Evolutionary conservation across 2,888 invertebrate genomes (phyloP).

Genomic region (Yponomeuta sedellus): DNA sequence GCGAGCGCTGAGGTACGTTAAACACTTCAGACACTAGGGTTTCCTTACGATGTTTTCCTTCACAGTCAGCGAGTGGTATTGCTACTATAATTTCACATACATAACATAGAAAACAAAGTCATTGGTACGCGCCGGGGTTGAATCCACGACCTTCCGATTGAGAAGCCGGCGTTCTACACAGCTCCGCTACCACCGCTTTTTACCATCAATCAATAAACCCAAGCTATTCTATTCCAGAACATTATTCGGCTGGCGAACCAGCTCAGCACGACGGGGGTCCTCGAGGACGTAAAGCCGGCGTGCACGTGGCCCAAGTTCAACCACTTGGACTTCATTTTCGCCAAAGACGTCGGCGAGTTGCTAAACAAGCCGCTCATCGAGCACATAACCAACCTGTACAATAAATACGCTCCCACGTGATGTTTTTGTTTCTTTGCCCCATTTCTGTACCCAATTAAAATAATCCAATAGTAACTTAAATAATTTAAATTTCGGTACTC

Average conservation of each 20-base stretch:
- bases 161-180: too few relatives aligned
- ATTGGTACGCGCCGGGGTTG: too few relatives aligned
- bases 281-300: constrained; percentile 43
- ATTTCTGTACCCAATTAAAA: not conserved
- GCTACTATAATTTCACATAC: too few relatives aligned
- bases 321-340: constrained; percentile 63
- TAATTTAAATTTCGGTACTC: too few relatives aligned
- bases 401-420: constrained; percentile 45
- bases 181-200: too few relatives aligned
- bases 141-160: too few relatives aligned
- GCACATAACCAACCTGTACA: constrained; percentile 42
- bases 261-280: constrained; percentile 41
- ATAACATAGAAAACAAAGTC: too few relatives aligned
- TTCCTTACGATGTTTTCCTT: too few relatives aligned
- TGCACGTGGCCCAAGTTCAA: constrained; percentile 65
- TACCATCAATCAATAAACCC: not conserved
- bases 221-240: constrained; percentile 42
- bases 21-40: too few relatives aligned
- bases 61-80: too few relatives aligned
- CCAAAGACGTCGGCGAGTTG: constrained; percentile 55
- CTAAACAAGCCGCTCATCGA: constrained; percentile 50
- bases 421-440: not conserved
- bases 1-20: too few relatives aligned
- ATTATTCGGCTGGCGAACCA: constrained; percentile 45
- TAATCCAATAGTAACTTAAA: too few relatives aligned